phyloP scores from a whole-genome alignment of 2,797 vertebrate species.

The Myotis pilosus region DNA sequence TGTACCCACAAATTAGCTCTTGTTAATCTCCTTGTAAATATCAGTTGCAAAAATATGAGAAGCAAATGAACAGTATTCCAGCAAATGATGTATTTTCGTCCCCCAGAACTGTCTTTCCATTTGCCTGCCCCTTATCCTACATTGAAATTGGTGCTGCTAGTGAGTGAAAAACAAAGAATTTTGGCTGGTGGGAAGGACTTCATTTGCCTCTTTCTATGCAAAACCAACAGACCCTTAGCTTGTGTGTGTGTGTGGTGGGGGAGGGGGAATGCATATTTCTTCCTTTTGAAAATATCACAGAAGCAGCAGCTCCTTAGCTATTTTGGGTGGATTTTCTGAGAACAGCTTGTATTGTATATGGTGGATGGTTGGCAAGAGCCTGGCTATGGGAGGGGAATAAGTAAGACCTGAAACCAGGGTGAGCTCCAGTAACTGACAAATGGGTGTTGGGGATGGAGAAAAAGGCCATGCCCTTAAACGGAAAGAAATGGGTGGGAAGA shows the following conservation, averaged over 20 bases:
- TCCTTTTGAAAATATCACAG: slow-evolving; percentile 77
- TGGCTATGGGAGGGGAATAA: slow-evolving; percentile 41
- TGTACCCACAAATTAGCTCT: slow-evolving; percentile 54
- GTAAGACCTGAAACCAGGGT: not conserved
- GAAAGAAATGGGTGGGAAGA: not conserved
- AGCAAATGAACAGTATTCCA: slow-evolving; percentile 56
- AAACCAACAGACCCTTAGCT: slow-evolving; percentile 58
- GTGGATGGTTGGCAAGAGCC: slow-evolving; percentile 61
- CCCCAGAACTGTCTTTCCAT: not conserved
- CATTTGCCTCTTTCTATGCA: slow-evolving; percentile 55
- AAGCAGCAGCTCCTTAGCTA: slow-evolving; percentile 75
- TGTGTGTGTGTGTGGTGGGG: too few relatives aligned
- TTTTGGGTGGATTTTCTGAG: slow-evolving; percentile 75
- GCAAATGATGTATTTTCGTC: not conserved
- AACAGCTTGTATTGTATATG: slow-evolving; percentile 75
- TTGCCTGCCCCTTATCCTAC: not conserved
- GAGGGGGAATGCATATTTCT: slow-evolving; percentile 57
- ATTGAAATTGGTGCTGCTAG: not conserved
- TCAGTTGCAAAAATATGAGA: slow-evolving; percentile 51
- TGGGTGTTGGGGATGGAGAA: not conserved
- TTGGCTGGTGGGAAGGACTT: slow-evolving; percentile 21
- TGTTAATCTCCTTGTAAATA: slow-evolving; percentile 55
- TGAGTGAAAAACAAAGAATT: not conserved
- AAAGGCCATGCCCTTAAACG: not conserved
- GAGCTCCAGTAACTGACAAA: not conserved